Percentiles rank a stretch among this genome's conserved stretches.
These are phyloP conservation scores for Dusona sp. DNA, from an alignment of 2,888 invertebrate genomes.

Conservation along the genomic window DNA sequence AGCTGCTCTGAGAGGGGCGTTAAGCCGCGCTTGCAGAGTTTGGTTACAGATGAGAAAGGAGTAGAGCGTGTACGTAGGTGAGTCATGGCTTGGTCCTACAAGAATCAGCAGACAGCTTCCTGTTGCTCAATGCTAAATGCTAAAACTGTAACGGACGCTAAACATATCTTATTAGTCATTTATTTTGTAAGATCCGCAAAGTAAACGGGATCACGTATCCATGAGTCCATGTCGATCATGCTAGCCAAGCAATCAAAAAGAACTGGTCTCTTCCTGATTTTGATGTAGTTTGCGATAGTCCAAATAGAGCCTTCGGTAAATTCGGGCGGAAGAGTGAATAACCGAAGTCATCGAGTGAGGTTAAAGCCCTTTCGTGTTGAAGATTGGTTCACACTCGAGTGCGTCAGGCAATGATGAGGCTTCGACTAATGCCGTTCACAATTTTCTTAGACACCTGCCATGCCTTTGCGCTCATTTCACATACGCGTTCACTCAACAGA, in stretches of 20 bases:
- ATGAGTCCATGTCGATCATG: neutral
- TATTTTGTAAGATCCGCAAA: too few relatives aligned
- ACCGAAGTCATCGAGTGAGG: slow-evolving; percentile 12
- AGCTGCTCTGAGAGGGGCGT: slow-evolving; percentile 28
- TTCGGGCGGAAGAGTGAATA: neutral
- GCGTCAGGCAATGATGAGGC: slow-evolving; percentile 48
- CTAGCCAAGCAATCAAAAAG: neutral
- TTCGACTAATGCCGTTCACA: slow-evolving; percentile 52
- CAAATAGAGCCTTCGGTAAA: slow-evolving; percentile 4
- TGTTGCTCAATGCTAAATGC: neutral
- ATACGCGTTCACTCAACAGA: slow-evolving; percentile 32
- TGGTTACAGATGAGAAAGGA: slow-evolving; percentile 35
- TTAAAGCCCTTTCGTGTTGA: slow-evolving; percentile 53
- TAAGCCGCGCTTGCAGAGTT: slow-evolving; percentile 44
- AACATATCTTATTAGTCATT: neutral
- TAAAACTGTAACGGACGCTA: neutral
- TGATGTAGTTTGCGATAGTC: slow-evolving; percentile 2
- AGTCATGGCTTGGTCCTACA: slow-evolving; percentile 8
- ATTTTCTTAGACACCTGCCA: slow-evolving; percentile 61
- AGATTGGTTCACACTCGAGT: slow-evolving; percentile 61
- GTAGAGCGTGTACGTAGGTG: neutral
- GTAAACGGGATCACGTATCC: neutral
- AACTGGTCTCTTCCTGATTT: neutral
- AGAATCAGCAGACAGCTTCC: neutral
- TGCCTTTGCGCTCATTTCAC: slow-evolving; percentile 10